Evolutionary conservation across 2,888 invertebrate genomes (phyloP).

Genomic region (Epistrophella euchroma): DNA sequence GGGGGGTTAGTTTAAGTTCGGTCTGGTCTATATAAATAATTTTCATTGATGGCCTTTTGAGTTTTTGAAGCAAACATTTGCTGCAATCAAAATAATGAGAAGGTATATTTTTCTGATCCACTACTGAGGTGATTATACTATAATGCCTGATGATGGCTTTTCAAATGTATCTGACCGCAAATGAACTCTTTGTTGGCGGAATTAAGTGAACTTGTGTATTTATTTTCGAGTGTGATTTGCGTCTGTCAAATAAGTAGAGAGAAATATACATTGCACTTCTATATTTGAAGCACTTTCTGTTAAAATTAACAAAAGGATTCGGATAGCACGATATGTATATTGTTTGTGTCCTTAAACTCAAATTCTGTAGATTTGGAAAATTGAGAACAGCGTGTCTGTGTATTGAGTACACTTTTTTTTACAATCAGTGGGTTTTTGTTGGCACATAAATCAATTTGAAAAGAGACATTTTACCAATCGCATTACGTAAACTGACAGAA

Average conservation of each 20-base stretch:
- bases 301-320: neutral
- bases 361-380: neutral
- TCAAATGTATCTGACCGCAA: slow-evolving; percentile 51
- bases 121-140: neutral
- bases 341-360: neutral
- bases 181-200: slow-evolving; percentile 52
- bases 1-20: slow-evolving; percentile 5
- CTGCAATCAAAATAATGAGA: slow-evolving; percentile 59
- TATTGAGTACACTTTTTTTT: neutral
- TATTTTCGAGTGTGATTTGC: neutral
- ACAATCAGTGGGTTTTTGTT: neutral
- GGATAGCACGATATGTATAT: neutral
- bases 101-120: slow-evolving; percentile 9
- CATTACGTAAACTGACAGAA: too few relatives aligned
- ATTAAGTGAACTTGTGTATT: slow-evolving; percentile 46
- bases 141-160: slow-evolving; percentile 12
- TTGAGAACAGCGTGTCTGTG: neutral
- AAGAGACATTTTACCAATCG: neutral
- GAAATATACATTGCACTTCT: too few relatives aligned
- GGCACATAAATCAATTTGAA: neutral
- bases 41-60: slow-evolving; percentile 44
- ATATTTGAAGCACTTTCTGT: slow-evolving; percentile 1
- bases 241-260: neutral
- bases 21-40: slow-evolving; percentile 17
- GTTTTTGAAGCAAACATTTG: slow-evolving; percentile 52